Evolutionary conservation across 2,113 vertebrate genomes (phyloP), one percentile per base, ranked within the genome.

Genomic region (Saccopteryx bilineata): DNA sequence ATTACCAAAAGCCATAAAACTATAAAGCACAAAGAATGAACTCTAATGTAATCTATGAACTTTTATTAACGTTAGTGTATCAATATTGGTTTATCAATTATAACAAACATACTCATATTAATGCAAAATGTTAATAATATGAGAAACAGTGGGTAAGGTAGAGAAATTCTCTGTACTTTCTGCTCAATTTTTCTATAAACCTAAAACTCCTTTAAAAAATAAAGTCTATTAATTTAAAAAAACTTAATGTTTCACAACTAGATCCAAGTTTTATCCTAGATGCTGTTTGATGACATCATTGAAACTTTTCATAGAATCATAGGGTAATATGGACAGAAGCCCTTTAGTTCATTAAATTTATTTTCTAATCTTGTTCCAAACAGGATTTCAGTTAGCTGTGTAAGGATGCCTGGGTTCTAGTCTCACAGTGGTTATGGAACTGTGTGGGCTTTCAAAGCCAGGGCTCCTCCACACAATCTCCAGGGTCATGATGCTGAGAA

Each of bases 301-400:
- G 69, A 82, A 75, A 94, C n/a, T 82, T 63, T 18, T 52, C 7
- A 33, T 33, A 68, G 66, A 87, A 84, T 58, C 18, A 76, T 50
- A 72, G 21, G 74, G 39, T 60, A 63, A 69, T 72, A 72, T 9
- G 1, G 68, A 68, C 14, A 66, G 33, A 80, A 28, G 17, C 0
- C 33, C 26, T 78, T 79, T 81, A 91, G 18, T 60, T 89, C 74
- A 39, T 74, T 87, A 87, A 80, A 58, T 90, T 71, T 54, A 72
- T 68, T 79, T 83, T 93, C 18, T 72, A 86, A 63, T 72, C 50
- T 86, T 90, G 19, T 61, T 89, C 31, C 58, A 80, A 90, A 82
- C 33, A 56, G 8, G 33, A 50, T 54, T 74, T 13, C 75, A 58
- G 14, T 56, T 50, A 31, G 8, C 23, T 50, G 1, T 48, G 2